Evolutionary conservation across 2,797 vertebrate species (phyloP), one percentile per base, ranked within the genome.

Genomic region (Falco biarmicus): DNA sequence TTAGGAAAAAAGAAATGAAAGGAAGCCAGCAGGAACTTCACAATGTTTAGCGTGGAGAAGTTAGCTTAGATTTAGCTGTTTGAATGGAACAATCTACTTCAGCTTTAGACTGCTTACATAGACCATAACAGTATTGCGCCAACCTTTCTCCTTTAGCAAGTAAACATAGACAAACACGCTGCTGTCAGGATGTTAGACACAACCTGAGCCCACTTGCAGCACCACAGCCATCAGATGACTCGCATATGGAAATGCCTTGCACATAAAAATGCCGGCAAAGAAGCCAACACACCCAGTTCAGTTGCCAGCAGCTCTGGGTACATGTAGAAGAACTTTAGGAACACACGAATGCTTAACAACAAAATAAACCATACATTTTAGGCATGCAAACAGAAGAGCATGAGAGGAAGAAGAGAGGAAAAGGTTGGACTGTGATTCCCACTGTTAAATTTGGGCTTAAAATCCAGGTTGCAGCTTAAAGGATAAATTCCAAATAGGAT

Each of bases 251-350:
- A 89, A 81, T 7, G 14, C 7, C 37, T 66, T 13, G 13, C 2
- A 64, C 57, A 71, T 32, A 69, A 56, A n/a, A 71, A 34, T 4
- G 15, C 11, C 29, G 5, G 19, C n/a, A 53, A 70, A 76, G 31
- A 24, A 50, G 41, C 7, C 43, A 73, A 39, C 26, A 37, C 1
- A 1, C 8, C 34, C 34, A 29, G 29, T 24, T 41, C 25, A 65
- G 41, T 41, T 51, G 47, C 61, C 34, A 48, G 51, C 56, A 90
- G 43, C 19, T 83, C 39, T 66, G 26, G 9, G 11, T 29, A 65
- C 0, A 0, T 1, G 4, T 6, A 45, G 34, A 77, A 47, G 20
- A 65, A 73, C 78, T 50, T 79, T 2, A 93, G n/a, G 34, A 13
- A 39, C 15, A 56, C 13, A 9, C 3, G 0, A 51, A 65, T 5